Evolutionary conservation across 2,888 invertebrate species (phyloP).

Genomic region (Pherbina coryleti): DNA sequence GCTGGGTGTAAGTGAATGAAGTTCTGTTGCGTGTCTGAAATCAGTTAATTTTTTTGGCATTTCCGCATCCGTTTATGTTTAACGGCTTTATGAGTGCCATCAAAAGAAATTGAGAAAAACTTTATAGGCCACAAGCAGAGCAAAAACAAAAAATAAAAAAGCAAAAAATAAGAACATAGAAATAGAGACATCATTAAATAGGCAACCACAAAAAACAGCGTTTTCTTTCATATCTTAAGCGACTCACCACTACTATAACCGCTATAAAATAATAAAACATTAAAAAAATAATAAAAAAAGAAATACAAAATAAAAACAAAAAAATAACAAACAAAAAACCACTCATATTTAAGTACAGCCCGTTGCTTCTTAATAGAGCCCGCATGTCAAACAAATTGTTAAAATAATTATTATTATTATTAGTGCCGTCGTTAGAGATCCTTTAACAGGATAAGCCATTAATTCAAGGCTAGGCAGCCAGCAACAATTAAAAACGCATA

Average conservation of each 20-base stretch:
- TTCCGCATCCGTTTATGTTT: conserved; percentile 25
- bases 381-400: conserved; percentile 20
- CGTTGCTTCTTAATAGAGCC: background rate
- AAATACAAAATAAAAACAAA: too few relatives aligned
- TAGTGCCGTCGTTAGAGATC: background rate
- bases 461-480: background rate
- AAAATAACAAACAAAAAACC: background rate
- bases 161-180: background rate
- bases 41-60: conserved; percentile 26
- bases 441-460: background rate
- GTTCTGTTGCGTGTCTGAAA: conserved; percentile 22
- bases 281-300: background rate
- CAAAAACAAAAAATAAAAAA: background rate
- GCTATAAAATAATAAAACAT: background rate
- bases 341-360: too few relatives aligned
- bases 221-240: background rate
- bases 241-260: background rate
- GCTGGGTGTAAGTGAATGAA: background rate
- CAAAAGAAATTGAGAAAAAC: background rate
- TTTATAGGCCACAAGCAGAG: background rate
- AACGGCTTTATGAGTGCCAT: background rate
- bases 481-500: too few relatives aligned
- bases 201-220: background rate
- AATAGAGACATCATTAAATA: background rate
- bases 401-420: background rate